Conservation (phyloP, 2,888 invertebrate genomes). For the Lamellibrachia satsuma region DNA sequence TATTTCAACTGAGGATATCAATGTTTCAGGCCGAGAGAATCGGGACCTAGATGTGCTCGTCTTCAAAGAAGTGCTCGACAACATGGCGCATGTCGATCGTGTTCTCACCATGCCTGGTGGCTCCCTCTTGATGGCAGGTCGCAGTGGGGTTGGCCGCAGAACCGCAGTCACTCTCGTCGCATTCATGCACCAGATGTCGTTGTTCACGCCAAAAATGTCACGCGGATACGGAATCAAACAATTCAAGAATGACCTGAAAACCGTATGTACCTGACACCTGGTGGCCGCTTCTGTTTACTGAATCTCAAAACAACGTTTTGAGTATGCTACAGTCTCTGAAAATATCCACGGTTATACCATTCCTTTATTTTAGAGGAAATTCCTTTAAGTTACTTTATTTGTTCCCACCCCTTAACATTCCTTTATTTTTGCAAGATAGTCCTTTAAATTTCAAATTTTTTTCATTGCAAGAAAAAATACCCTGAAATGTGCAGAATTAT, state of each 20-base stretch:
- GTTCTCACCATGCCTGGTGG: constrained; percentile 73
- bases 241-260: constrained; percentile 82
- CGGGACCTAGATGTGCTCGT: constrained; percentile 73
- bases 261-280: constrained; percentile 67
- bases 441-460: too few species aligned
- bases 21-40: constrained; percentile 72
- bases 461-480: too few species aligned
- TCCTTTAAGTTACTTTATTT: too few species aligned
- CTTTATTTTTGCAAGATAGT: too few species aligned
- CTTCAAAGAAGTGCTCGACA: constrained; percentile 75
- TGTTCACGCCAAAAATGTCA: constrained; percentile 70
- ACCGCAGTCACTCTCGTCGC: constrained; percentile 81
- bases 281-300: background rate
- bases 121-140: constrained; percentile 77
- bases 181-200: constrained; percentile 76
- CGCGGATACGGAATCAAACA: constrained; percentile 72
- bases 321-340: too few species aligned
- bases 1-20: background rate
- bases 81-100: constrained; percentile 74
- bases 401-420: too few species aligned
- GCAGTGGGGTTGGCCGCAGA: constrained; percentile 83
- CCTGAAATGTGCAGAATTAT: too few species aligned
- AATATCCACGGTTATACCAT: too few species aligned
- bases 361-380: too few species aligned
- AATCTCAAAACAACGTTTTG: background rate